Percentiles rank a stretch among this genome's conserved stretches.
phyloP scores from a whole-genome alignment of 2,797 vertebrate species.

The Chrosomus eos region DNA sequence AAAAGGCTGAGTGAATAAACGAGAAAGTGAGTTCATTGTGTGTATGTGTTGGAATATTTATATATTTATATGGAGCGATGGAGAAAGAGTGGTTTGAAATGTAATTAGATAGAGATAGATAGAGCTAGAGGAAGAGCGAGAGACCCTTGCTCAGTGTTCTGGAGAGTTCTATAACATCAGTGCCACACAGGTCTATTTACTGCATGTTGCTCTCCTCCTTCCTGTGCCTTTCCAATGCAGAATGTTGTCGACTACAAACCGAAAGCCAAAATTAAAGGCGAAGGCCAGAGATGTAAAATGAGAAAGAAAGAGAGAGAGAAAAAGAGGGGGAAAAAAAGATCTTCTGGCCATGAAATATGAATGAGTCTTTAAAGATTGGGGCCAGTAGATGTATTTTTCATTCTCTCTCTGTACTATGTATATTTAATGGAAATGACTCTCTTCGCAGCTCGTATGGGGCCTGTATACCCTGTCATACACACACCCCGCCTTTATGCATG shows the following conservation, averaged over 20 bases:
- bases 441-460: slow-evolving; percentile 40
- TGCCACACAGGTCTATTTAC: neutral
- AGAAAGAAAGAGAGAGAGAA: slow-evolving; percentile 22
- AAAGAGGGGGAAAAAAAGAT: slow-evolving; percentile 42
- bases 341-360: slow-evolving; percentile 70
- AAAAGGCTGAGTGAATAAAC: slow-evolving; percentile 44
- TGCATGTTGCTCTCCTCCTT: neutral
- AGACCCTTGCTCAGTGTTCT: slow-evolving; percentile 19
- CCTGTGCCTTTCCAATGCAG: slow-evolving; percentile 1
- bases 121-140: slow-evolving; percentile 17
- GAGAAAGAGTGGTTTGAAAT: slow-evolving; percentile 39
- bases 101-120: slow-evolving; percentile 33
- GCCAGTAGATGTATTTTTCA: slow-evolving; percentile 69
- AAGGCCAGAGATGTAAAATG: slow-evolving; percentile 11
- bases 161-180: slow-evolving; percentile 13
- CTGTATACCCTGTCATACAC: slow-evolving; percentile 47
- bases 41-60: slow-evolving; percentile 35
- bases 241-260: neutral
- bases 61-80: neutral
- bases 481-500: slow-evolving; percentile 44
- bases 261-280: neutral
- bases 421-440: slow-evolving; percentile 64
- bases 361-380: slow-evolving; percentile 70
- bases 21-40: slow-evolving; percentile 47
- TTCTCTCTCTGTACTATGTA: slow-evolving; percentile 63